These are phyloP conservation scores for Morpho achilles DNA, from an alignment of 2,888 invertebrate genomes.

Conservation along the genomic window DNA sequence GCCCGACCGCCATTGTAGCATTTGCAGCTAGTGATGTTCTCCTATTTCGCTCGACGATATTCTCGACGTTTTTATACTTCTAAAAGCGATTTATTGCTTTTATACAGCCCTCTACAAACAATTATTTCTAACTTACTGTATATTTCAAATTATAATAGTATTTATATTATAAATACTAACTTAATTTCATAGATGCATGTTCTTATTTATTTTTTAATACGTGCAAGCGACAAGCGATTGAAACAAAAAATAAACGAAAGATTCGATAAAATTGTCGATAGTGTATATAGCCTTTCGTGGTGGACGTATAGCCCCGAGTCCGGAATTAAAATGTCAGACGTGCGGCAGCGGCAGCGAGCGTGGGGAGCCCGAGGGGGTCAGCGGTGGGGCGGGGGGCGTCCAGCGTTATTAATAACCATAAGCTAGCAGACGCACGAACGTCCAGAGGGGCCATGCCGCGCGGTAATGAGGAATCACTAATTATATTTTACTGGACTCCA, in stretches of 20 bases:
- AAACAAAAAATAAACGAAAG: constrained; percentile 38
- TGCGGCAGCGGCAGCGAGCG: constrained; percentile 55
- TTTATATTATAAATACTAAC: too few species aligned
- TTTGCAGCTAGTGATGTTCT: constrained; percentile 73
- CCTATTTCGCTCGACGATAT: constrained; percentile 56
- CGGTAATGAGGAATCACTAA: constrained; percentile 79
- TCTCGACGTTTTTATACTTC: constrained; percentile 34
- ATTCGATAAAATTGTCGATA: constrained; percentile 70
- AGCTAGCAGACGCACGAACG: constrained; percentile 79
- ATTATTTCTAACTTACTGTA: too few species aligned
- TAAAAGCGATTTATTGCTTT: constrained; percentile 15
- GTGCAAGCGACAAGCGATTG: too few species aligned
- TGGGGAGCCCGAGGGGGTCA: constrained; percentile 54
- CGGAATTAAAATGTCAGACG: constrained; percentile 79
- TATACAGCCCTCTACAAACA: too few species aligned
- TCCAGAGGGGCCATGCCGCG: constrained; percentile 76
- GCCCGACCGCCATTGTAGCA: constrained; percentile 79
- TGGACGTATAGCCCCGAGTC: constrained; percentile 61
- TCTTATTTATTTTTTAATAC: too few species aligned
- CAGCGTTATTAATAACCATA: constrained; percentile 79
- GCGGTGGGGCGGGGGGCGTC: constrained; percentile 47
- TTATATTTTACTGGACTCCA: constrained; percentile 77
- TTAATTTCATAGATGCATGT: too few species aligned
- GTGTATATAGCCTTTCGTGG: constrained; percentile 41
- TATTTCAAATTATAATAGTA: too few species aligned